A percentile compares a stretch with the other conserved stretches of the same genome.
Conservation (phyloP, 2,113 vertebrate genomes). For the Alexandromys fortis region DNA sequence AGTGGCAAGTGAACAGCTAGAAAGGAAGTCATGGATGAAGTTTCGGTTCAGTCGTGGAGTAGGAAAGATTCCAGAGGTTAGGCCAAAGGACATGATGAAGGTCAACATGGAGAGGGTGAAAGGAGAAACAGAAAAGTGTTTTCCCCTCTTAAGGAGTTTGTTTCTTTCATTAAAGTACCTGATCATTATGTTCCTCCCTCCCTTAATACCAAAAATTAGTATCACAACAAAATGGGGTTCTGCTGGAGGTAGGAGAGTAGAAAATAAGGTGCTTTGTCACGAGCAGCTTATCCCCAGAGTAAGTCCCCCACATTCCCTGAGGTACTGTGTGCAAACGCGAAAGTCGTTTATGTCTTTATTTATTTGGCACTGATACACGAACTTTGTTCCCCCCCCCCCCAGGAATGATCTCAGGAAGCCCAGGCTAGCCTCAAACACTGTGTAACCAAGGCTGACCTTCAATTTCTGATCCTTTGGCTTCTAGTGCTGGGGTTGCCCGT, state of each 20-base stretch:
- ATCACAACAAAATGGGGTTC: background rate
- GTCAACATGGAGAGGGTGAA: background rate
- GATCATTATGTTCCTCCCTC: background rate
- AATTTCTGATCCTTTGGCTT: background rate
- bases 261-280: background rate
- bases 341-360: background rate
- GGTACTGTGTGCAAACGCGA: background rate
- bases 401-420: background rate
- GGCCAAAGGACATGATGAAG: background rate
- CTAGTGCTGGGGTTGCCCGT: background rate
- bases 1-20: background rate
- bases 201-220: constrained; percentile 2
- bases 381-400: background rate
- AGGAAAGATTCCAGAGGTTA: background rate
- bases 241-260: background rate
- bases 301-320: background rate
- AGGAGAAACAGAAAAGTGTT: background rate
- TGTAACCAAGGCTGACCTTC: background rate
- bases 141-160: background rate
- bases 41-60: background rate
- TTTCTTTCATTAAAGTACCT: background rate
- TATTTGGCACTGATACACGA: background rate
- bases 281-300: background rate
- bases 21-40: background rate
- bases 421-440: background rate